phyloP scores from a whole-genome alignment of 2,888 invertebrate genomes.

The Hirtodrosophila trivittata region DNA sequence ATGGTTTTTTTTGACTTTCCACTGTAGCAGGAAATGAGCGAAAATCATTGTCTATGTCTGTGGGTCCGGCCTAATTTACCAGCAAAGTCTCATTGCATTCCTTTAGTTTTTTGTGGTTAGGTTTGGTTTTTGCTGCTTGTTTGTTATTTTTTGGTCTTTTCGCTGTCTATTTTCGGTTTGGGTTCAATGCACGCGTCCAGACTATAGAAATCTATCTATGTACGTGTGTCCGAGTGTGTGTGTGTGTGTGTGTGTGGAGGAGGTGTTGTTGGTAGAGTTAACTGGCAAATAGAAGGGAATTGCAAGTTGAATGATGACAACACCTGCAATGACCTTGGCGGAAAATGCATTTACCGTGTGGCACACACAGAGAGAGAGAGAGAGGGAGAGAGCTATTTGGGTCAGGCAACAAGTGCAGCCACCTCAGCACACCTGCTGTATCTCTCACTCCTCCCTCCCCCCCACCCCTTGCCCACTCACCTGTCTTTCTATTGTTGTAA shows the following conservation, averaged over 20 bases:
- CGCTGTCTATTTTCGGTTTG: constrained; percentile 25
- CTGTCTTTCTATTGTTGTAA: background rate
- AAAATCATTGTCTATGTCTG: constrained; percentile 62
- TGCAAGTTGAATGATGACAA: constrained; percentile 8
- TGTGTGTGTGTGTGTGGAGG: background rate
- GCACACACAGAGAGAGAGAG: background rate
- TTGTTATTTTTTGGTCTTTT: constrained; percentile 4
- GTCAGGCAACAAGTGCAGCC: constrained; percentile 60
- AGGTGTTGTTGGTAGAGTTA: background rate
- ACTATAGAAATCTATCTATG: background rate
- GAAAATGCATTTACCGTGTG: constrained; percentile 14
- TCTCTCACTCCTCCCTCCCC: background rate
- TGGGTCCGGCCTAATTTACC: constrained; percentile 53
- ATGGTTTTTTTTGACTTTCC: constrained; percentile 8
- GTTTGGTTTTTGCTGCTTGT: constrained; percentile 12
- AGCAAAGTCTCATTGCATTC: constrained; percentile 37
- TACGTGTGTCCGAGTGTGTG: background rate
- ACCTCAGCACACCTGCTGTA: constrained; percentile 9
- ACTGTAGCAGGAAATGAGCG: constrained; percentile 66
- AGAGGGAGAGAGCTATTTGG: constrained; percentile 10
- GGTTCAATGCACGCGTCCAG: constrained; percentile 68
- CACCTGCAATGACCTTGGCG: constrained; percentile 55
- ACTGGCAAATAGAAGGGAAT: background rate
- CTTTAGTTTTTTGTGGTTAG: constrained; percentile 4
- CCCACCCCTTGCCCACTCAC: background rate